Base-by-base conservation (phyloP, 2,797 vertebrate genomes). In the Salmo trutta region DNA sequence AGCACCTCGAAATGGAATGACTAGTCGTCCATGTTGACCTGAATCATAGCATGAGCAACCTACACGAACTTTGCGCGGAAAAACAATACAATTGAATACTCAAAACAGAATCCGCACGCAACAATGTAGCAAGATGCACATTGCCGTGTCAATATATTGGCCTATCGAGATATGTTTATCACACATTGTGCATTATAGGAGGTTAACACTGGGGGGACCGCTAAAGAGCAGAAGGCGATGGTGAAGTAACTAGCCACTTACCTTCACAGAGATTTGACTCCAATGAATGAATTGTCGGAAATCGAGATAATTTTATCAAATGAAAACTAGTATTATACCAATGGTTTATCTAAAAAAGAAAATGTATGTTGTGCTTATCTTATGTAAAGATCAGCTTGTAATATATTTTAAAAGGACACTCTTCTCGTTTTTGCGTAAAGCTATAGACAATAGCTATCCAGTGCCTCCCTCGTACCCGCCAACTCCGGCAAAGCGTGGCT, bases 11-110 rank as follows among this genome's bases (percentile, higher is more conserved):
- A 77, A 76, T 74, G 75, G 72, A 66, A 69, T 66, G 79, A 79
- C 78, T 79, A 71, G 75, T 72, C 83, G 82, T 85, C 86, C 84
- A 84, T 85, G 74, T 85, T 85, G 86, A 80, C 77, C 79, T 78
- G 77, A 71, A 81, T 76, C 53, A 47, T 29, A 54, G 47, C 52
- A 52, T 4, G 12, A 5, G 41, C 24, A 15, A 29, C 6, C 47
- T 15, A 14, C 71, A 51, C 17, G 24, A 16, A 53, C 17, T 33
- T 33, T 27, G 75, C 66, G 74, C 69, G 41, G 24, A 24, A 77
- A 76, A 79, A 36, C 31, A 21, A 70, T 6, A 31, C 68, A 19
- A 41, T 16, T 73, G 21, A 36, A 19, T 33, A 4, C 14, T 53
- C 74, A 78, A 6, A 29, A 59, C 36, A 15, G 65, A 56, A 72